Conservation (phyloP, 2,113 vertebrate species). For the Acanthisitta chloris region DNA sequence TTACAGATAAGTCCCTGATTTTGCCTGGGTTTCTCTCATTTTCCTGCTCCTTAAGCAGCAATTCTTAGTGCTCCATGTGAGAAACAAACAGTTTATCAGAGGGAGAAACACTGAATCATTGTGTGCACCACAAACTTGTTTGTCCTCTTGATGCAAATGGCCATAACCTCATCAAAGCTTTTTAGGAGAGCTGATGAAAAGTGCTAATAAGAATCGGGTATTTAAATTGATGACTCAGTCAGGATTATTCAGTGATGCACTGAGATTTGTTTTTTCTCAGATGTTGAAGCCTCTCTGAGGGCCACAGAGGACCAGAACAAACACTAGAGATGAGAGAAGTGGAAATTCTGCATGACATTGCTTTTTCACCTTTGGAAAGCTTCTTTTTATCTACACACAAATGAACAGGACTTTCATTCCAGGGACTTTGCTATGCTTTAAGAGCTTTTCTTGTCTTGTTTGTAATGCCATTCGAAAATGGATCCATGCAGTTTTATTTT, state of each 20-base stretch:
- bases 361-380: conserved; percentile 28
- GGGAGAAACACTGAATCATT: conserved; percentile 1
- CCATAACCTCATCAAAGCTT: conserved; percentile 60
- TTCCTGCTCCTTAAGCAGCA: neutral
- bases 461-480: neutral
- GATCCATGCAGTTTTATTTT: neutral
- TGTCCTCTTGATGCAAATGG: conserved; percentile 25
- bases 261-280: conserved; percentile 47
- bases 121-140: neutral
- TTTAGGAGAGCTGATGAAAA: conserved; percentile 48
- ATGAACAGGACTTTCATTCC: conserved; percentile 31
- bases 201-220: conserved; percentile 63
- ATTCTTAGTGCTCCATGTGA: neutral
- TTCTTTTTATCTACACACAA: conserved; percentile 31
- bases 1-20: neutral
- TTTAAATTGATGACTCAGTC: conserved; percentile 59
- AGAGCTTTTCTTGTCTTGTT: neutral
- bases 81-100: neutral
- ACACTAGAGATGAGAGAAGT: neutral
- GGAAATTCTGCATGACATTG: neutral
- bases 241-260: conserved; percentile 38
- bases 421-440: conserved; percentile 8
- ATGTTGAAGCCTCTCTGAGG: conserved; percentile 7
- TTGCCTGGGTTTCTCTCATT: neutral
- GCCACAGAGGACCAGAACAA: neutral